Evolutionary conservation across 2,888 invertebrate genomes (phyloP).

Genomic region (Aphodius sticticus): DNA sequence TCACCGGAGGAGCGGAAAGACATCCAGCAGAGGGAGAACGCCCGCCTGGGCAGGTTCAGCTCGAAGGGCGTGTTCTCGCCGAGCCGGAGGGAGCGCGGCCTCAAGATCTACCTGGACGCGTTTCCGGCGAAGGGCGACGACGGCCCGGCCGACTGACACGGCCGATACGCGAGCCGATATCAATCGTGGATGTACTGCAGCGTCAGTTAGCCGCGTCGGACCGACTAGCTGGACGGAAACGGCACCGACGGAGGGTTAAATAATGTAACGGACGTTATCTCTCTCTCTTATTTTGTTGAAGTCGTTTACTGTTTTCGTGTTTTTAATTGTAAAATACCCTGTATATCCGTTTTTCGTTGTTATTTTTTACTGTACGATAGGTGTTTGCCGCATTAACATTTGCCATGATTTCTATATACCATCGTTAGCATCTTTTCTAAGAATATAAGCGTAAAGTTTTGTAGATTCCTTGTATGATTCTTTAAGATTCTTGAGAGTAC

Average conservation of each 20-base stretch:
- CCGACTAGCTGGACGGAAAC: background rate
- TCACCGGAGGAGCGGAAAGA: constrained; percentile 69
- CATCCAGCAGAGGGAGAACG: constrained; percentile 67
- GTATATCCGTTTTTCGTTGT: constrained; percentile 36
- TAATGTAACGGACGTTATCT: background rate
- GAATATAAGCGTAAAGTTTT: constrained; percentile 23
- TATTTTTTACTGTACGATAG: constrained; percentile 28
- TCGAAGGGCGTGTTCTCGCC: constrained; percentile 64
- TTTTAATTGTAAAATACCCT: constrained; percentile 37
- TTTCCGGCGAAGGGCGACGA: constrained; percentile 58
- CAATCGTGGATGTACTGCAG: constrained; percentile 54
- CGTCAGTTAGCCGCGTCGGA: constrained; percentile 47
- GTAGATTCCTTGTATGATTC: background rate
- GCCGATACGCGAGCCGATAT: constrained; percentile 48
- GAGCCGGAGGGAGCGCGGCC: constrained; percentile 70
- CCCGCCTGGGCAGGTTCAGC: constrained; percentile 60
- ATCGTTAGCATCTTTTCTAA: constrained; percentile 13
- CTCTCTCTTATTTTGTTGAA: constrained; percentile 34
- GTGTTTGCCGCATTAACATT: constrained; percentile 12
- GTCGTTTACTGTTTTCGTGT: constrained; percentile 34
- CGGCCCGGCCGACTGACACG: constrained; percentile 57
- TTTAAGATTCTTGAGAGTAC: background rate
- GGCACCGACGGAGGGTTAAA: background rate
- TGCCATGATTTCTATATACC: background rate
- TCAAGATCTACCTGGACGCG: constrained; percentile 76